Conservation (phyloP, 2,888 invertebrate genomes). For the Nymphalis urticae region DNA sequence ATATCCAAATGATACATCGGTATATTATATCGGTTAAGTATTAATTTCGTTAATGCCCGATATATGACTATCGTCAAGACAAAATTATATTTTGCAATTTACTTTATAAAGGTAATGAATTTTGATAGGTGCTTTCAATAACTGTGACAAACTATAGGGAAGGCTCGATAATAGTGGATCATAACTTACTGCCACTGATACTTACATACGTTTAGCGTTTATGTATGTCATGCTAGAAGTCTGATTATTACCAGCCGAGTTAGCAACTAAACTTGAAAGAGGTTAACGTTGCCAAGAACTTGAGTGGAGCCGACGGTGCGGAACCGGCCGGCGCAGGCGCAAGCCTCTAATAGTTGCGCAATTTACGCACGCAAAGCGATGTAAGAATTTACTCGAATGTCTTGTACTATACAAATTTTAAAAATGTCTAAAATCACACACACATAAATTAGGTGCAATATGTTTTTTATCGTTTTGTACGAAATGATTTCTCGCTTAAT, state of each 20-base stretch:
- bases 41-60: neutral
- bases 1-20: too few relatives aligned
- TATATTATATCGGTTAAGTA: too few relatives aligned
- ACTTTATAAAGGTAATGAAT: neutral
- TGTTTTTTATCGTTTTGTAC: too few relatives aligned
- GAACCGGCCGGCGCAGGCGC: slow-evolving; percentile 50
- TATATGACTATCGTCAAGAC: too few relatives aligned
- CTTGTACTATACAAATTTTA: neutral
- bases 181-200: neutral
- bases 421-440: neutral
- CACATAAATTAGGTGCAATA: too few relatives aligned
- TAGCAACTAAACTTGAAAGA: slow-evolving; percentile 56
- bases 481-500: too few relatives aligned
- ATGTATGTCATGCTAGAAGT: slow-evolving; percentile 23
- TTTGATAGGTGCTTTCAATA: neutral
- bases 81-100: too few relatives aligned
- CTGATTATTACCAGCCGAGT: slow-evolving; percentile 25
- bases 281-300: slow-evolving; percentile 75
- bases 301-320: slow-evolving; percentile 54
- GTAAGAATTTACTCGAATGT: slow-evolving; percentile 12
- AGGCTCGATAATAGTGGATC: neutral
- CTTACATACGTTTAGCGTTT: slow-evolving; percentile 14
- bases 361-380: slow-evolving; percentile 47
- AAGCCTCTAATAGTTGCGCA: slow-evolving; percentile 61
- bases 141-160: neutral